Evolutionary conservation across 2,797 vertebrate species (phyloP).

Genomic region (Otolemur crassicaudatus): DNA sequence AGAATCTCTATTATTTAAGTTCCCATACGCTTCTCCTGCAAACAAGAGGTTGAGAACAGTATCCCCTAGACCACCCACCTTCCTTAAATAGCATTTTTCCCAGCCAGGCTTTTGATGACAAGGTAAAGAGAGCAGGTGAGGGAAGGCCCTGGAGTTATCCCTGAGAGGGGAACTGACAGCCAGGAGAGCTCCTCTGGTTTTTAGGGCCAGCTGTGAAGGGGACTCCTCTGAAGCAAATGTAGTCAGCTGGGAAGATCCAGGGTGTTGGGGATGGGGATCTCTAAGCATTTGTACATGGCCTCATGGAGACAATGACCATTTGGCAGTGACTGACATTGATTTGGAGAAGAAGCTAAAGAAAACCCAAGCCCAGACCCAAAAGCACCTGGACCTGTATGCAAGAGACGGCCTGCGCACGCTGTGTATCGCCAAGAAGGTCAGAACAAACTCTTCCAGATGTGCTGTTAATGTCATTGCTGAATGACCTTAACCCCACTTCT

Average conservation of each 20-base stretch:
- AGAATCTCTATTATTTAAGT: not conserved
- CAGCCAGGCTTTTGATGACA: conserved; percentile 9
- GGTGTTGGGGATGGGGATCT: not conserved
- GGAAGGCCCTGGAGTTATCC: not conserved
- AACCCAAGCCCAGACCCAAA: conserved; percentile 91
- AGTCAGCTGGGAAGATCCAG: not conserved
- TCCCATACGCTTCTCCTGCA: not conserved
- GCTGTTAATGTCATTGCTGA: not conserved
- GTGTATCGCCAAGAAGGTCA: conserved; percentile 96
- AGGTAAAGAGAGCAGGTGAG: not conserved
- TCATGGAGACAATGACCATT: conserved; percentile 44
- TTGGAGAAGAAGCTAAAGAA: conserved; percentile 87
- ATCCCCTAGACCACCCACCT: not conserved
- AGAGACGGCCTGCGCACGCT: conserved; percentile 94
- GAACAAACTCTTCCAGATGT: not conserved
- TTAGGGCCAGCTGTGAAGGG: not conserved
- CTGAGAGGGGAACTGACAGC: not conserved
- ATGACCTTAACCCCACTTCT: not conserved
- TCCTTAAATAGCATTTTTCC: not conserved
- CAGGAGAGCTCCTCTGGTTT: not conserved
- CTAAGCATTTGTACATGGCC: not conserved
- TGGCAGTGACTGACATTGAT: conserved; percentile 62
- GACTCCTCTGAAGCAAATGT: not conserved
- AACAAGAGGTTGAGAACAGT: not conserved
- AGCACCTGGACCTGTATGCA: conserved; percentile 93